Base-by-base conservation (phyloP, 2,113 vertebrate species). In the Chloropsis cyanopogon region DNA sequence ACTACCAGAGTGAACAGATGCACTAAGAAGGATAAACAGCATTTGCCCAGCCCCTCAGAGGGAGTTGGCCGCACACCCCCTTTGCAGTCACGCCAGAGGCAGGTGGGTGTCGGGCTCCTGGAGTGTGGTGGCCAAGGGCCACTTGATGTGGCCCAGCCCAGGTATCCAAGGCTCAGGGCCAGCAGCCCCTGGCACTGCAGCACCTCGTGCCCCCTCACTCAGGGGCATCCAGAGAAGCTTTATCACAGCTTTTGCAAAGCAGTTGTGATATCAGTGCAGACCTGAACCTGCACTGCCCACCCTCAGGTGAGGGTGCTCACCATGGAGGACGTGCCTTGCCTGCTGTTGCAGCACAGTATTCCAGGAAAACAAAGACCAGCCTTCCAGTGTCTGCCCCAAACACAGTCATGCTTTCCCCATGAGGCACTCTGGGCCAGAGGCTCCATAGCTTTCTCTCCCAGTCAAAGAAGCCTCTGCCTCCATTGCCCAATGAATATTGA, bases 71-170 rank as follows among this genome's bases (percentile, higher is more conserved):
- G 42, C 65, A 33, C 5, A 31, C 15, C 14, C 46, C 60, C 23
- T 21, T 75, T 39, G 22, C 19, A 56, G n/a, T 53, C 44, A 35
- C 1, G 1, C 25, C 79, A 83, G 82, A 1, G 4, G 37, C 52
- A 64, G 49, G 53, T 0, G 0, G 42, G 22, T 9, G 20, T 46
- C 2, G 4, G 85, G 11, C 18, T 23, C 16, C 8, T 0, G 0
- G 14, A 7, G 28, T 2, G 4, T 14, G n/a, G 37, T 70, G 2
- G 6, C 49, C 57, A 57, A 56, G 29, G 66, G 19, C 31, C 5
- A 1, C 42, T 4, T 3, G 11, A n/a, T 8, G 14, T 54, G 25
- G 16, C 9, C 19, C 18, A 78, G 46, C 25, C 33, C 6, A 2
- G 44, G 59, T 20, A 37, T 4, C 37, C 82, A 70, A 80, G 41